Base-by-base conservation (phyloP, 2,888 invertebrate species). In the Chouioia cunea region DNA sequence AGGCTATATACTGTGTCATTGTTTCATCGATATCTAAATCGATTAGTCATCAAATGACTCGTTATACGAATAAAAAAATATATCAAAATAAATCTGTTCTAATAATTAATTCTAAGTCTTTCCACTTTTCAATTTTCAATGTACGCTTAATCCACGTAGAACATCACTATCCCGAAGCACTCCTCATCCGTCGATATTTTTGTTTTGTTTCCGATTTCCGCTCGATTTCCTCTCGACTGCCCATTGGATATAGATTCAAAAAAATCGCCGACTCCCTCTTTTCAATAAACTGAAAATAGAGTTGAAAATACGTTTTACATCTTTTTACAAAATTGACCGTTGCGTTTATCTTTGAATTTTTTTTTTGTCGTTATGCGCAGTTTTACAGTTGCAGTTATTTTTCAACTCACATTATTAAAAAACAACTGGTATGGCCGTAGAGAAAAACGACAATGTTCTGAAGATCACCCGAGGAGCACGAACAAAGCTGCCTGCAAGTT, bases 401-500 rank as follows among this genome's bases (percentile, higher is more conserved):
- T 22, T 12, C 4, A 15, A 22, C 22, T 8, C 27, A 62, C 36
- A 23, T 15, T 22, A 46, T 50, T 67, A 71, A 2, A 67, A 58
- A 43, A 69, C 27, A 12, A 65, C 10, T 14, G 74, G 64, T 16
- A 66, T 44, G n/a, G 64, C 72, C 15, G 57, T 58, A 23, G 70
- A 68, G n/a, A 68, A 68, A 59, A 83, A 80, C 0, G 80, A 78
- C 60, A 83, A 73, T 16, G 83, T 82, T 22, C 84, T 80, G 3
- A 84, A 76, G 74, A 85, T 81, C 2, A 79, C 79, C 50, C 81
- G 74, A 4, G 85, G 85, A 4, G 80, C 81, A 22, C 83, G 79
- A 4, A 80, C 81, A 14, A 85, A 78, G 53, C 77, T 83, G 46
- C 81, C 84, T 58, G 83, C 84, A 46, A 85, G 76, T 76, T 84